Evolutionary conservation across 2,113 vertebrate species (phyloP).

Genomic region (Onychostoma macrolepis): DNA sequence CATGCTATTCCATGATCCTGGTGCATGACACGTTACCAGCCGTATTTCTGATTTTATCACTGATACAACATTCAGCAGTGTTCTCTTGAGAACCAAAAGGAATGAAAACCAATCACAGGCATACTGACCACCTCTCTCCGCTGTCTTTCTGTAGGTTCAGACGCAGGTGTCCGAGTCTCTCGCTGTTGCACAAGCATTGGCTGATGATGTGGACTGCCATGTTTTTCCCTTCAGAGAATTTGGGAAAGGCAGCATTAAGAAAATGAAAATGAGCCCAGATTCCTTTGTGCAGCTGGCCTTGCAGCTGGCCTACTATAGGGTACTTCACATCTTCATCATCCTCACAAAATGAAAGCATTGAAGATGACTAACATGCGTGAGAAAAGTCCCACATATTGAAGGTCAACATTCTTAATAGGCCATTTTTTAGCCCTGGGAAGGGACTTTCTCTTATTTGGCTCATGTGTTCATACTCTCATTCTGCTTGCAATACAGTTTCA

Average conservation of each 20-base stretch:
- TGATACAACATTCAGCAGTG: not conserved
- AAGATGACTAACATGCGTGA: not conserved
- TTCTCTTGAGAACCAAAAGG: not conserved
- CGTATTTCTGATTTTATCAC: not conserved
- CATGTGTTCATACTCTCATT: not conserved
- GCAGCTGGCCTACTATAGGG: slow-evolving; percentile 91
- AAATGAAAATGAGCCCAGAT: slow-evolving; percentile 87
- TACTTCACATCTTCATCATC: slow-evolving; percentile 54
- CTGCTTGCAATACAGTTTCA: not conserved
- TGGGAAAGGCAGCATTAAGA: slow-evolving; percentile 92
- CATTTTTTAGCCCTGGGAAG: not conserved
- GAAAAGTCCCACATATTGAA: not conserved
- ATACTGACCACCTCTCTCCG: not conserved
- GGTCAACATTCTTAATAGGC: not conserved
- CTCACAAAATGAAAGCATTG: not conserved
- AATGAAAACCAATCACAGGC: not conserved
- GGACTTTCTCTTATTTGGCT: not conserved
- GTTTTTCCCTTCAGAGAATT: slow-evolving; percentile 87
- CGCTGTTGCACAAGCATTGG: slow-evolving; percentile 79
- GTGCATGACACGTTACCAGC: not conserved
- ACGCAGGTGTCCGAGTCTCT: slow-evolving; percentile 75
- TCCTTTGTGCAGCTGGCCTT: slow-evolving; percentile 91
- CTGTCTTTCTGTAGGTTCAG: slow-evolving; percentile 66
- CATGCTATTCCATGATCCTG: not conserved
- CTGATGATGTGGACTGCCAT: slow-evolving; percentile 87